phyloP scores from a whole-genome alignment of 1,140 invertebrate genomes.

The Muscidifurax raptorellus region DNA sequence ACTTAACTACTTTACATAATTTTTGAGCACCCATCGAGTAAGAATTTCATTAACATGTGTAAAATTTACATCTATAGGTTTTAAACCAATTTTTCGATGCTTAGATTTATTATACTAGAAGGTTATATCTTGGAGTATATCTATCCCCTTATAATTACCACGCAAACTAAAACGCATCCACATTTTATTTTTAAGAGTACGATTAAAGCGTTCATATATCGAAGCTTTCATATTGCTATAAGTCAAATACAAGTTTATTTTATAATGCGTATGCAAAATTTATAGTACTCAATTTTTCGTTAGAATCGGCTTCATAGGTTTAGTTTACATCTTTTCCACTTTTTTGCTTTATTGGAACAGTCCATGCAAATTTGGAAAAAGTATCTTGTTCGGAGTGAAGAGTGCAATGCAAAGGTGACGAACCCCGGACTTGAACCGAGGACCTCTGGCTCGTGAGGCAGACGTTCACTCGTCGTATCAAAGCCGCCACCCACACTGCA shows the following conservation, averaged over 20 bases:
- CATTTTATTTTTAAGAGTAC: conserved; percentile 69
- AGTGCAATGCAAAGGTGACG: no score
- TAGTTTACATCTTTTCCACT: conserved; percentile 51
- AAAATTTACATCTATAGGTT: conserved; percentile 58
- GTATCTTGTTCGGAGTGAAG: no score
- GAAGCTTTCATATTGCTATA: conserved; percentile 67
- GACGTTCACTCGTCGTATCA: no score
- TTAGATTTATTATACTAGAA: conserved; percentile 64
- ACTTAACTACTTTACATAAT: conserved; percentile 57
- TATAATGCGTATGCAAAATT: conserved; percentile 53
- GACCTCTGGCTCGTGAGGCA: no score
- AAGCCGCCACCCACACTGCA: no score
- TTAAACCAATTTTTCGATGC: conserved; percentile 63
- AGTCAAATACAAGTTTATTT: conserved; percentile 65
- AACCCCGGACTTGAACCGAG: no score
- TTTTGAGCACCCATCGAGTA: conserved; percentile 2
- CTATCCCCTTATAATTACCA: conserved; percentile 56
- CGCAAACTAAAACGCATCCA: conserved; percentile 65
- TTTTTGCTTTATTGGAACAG: conserved; percentile 63
- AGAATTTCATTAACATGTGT: conserved; percentile 50
- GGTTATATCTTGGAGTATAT: neutral
- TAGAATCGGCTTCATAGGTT: conserved; percentile 4
- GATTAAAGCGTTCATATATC: conserved; percentile 70
- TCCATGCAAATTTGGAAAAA: conserved; percentile 67
- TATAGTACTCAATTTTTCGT: conserved; percentile 6